A percentile compares a stretch with the other conserved stretches of the same genome.
phyloP scores from a whole-genome alignment of 2,797 vertebrate species.

The Cygnus olor region DNA sequence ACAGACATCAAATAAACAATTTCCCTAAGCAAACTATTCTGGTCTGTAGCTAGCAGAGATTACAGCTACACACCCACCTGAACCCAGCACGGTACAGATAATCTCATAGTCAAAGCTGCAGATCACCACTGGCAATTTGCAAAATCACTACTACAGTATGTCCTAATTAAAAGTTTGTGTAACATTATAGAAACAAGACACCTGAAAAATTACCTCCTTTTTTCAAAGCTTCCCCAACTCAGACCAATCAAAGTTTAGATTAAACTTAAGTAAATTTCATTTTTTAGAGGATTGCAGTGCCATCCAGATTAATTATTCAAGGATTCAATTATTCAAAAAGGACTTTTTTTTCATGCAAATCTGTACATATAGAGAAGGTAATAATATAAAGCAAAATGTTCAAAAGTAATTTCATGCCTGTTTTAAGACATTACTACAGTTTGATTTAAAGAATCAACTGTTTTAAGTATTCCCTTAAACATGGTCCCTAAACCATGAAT shows the following conservation, averaged over 20 bases:
- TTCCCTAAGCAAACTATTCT: neutral
- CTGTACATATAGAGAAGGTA: neutral
- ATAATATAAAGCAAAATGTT: neutral
- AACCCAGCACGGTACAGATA: neutral
- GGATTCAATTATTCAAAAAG: neutral
- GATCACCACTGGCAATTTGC: neutral
- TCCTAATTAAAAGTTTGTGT: neutral
- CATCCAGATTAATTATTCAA: neutral
- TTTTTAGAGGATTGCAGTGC: neutral
- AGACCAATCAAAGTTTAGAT: neutral
- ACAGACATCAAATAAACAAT: neutral
- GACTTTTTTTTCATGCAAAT: neutral
- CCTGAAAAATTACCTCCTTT: neutral
- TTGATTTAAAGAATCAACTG: neutral
- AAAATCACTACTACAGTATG: neutral
- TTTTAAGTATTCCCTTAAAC: neutral
- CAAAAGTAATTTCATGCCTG: neutral
- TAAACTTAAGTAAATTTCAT: neutral
- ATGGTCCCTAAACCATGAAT: neutral
- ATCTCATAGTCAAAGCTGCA: neutral
- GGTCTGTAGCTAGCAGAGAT: neutral
- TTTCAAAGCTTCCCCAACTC: neutral
- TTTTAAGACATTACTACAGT: neutral
- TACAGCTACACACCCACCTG: neutral
- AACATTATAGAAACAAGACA: neutral